These are phyloP conservation scores for Sorex maritimensis DNA, from an alignment of 2,797 vertebrate species.

Conservation along the genomic window DNA sequence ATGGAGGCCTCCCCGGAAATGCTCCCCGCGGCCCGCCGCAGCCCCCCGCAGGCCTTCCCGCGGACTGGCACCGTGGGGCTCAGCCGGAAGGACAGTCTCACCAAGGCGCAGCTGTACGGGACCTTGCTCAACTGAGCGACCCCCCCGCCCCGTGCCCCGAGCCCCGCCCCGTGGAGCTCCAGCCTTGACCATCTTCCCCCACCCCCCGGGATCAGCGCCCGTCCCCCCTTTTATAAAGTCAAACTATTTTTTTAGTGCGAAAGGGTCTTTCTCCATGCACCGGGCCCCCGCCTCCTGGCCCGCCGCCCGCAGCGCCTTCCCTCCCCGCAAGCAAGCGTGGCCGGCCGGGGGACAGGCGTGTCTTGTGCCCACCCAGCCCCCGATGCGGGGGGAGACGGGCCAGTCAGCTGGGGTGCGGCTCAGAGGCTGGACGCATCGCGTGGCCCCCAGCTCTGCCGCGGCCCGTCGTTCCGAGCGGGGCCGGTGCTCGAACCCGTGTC, in stretches of 20 bases:
- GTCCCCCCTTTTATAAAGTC: slow-evolving; percentile 89
- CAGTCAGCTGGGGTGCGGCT: neutral
- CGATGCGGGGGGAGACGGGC: neutral
- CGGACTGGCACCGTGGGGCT: slow-evolving; percentile 95
- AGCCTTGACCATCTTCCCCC: neutral
- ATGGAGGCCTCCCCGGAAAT: slow-evolving; percentile 93
- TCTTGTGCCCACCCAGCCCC: slow-evolving; percentile 65
- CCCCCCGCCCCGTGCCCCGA: neutral
- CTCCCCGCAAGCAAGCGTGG: slow-evolving; percentile 88
- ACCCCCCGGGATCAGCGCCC: neutral
- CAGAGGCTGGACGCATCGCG: neutral
- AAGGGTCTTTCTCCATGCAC: slow-evolving; percentile 89
- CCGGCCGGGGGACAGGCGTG: slow-evolving; percentile 86
- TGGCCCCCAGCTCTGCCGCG: slow-evolving; percentile 82
- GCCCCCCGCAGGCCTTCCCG: slow-evolving; percentile 95
- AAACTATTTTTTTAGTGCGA: slow-evolving; percentile 91
- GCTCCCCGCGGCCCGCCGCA: slow-evolving; percentile 92
- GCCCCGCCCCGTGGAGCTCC: fast-evolving
- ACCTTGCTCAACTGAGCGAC: slow-evolving; percentile 96
- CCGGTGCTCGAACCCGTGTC: slow-evolving; percentile 89
- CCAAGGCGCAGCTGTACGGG: slow-evolving; percentile 98
- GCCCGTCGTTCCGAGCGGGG: slow-evolving; percentile 87
- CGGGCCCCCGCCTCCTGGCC: slow-evolving; percentile 85
- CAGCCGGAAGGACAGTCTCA: slow-evolving; percentile 98
- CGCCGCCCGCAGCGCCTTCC: slow-evolving; percentile 86